phyloP scores from a whole-genome alignment of 2,797 vertebrate species.

The Esox lucius region DNA sequence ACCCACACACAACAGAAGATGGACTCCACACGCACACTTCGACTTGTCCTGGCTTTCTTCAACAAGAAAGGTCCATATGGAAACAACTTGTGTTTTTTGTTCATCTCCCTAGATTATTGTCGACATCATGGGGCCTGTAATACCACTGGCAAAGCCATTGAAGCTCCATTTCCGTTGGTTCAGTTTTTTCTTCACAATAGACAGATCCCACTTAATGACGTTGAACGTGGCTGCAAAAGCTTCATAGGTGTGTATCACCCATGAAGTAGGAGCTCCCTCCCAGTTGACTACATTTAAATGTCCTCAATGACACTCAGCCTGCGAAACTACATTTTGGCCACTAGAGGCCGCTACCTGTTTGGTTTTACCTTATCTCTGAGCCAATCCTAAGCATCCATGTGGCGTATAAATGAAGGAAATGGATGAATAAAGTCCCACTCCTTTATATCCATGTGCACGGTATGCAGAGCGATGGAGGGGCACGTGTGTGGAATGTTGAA shows the following conservation, averaged over 20 bases:
- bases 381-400: slow-evolving; percentile 15
- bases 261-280: too few species aligned
- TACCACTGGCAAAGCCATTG: background rate
- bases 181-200: too few species aligned
- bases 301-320: too few species aligned
- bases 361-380: slow-evolving; percentile 31
- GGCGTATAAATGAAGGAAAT: slow-evolving; percentile 7
- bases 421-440: background rate
- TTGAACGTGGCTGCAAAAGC: too few species aligned
- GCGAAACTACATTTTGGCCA: background rate
- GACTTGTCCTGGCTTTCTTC: slow-evolving; percentile 14
- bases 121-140: background rate
- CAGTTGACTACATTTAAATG: too few species aligned
- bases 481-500: background rate
- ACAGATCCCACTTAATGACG: too few species aligned
- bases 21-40: slow-evolving; percentile 38
- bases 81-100: slow-evolving; percentile 34
- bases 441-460: slow-evolving; percentile 15
- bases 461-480: slow-evolving; percentile 5
- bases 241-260: too few species aligned
- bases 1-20: slow-evolving; percentile 31
- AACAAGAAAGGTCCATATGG: slow-evolving; percentile 54
- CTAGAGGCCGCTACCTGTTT: background rate
- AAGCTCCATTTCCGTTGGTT: too few species aligned
- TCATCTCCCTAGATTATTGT: background rate